These are phyloP conservation scores for Euzetes globulus DNA, from an alignment of 2,888 invertebrate genomes.

Conservation along the genomic window DNA sequence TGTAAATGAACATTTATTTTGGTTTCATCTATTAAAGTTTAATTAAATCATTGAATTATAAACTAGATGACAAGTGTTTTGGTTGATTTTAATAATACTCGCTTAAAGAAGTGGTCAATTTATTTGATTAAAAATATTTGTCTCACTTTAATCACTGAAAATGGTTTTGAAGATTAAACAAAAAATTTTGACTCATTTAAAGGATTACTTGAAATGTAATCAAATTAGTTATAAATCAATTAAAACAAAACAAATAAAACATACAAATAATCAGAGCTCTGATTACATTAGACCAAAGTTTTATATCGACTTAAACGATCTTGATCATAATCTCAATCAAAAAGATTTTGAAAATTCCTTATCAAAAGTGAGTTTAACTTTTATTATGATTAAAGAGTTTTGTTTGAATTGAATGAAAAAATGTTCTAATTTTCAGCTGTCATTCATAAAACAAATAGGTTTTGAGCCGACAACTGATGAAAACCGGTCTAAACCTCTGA, in stretches of 20 bases:
- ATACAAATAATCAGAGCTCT: not conserved
- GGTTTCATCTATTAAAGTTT: too few relatives aligned
- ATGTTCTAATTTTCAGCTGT: not conserved
- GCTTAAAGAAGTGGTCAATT: too few relatives aligned
- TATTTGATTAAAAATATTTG: too few relatives aligned
- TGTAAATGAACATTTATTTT: too few relatives aligned
- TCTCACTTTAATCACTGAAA: too few relatives aligned
- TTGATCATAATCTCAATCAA: not conserved
- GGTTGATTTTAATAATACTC: too few relatives aligned
- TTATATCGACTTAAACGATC: conserved; percentile 1
- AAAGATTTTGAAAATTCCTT: not conserved
- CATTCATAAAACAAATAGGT: not conserved
- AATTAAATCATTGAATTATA: too few relatives aligned
- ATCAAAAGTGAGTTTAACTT: not conserved
- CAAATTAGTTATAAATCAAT: not conserved
- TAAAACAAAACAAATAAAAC: not conserved
- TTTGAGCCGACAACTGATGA: not conserved
- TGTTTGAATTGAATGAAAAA: not conserved
- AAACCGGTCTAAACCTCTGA: not conserved
- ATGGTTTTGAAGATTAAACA: conserved; percentile 1
- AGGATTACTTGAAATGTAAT: not conserved
- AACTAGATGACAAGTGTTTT: too few relatives aligned
- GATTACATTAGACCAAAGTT: not conserved
- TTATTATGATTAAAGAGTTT: not conserved
- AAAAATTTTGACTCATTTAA: not conserved